Evolutionary conservation across 1,140 invertebrate species (phyloP).

Genomic region (Aphidius gifuensis): DNA sequence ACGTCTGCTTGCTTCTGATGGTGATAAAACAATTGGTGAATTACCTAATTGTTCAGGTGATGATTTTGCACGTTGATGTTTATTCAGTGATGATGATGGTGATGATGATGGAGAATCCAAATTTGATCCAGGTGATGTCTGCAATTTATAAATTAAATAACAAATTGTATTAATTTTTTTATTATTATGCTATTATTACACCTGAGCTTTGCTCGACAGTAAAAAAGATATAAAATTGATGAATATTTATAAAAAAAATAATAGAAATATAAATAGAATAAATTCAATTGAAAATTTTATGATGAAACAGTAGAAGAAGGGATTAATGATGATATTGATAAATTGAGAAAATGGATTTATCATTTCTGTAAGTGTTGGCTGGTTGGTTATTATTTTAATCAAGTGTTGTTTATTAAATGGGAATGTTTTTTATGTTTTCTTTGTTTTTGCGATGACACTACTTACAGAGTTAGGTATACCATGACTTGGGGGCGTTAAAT

Average conservation of each 20-base stretch:
- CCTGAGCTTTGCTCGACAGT: too few relatives aligned
- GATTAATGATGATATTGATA: too few relatives aligned
- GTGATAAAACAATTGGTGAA: conserved; percentile 38
- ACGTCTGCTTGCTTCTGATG: conserved; percentile 53
- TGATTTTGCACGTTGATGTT: conserved; percentile 69
- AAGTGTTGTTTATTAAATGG: neutral
- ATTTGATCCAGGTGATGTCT: conserved; percentile 50
- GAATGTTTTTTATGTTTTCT: neutral
- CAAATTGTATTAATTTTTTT: neutral
- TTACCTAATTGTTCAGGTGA: conserved; percentile 64
- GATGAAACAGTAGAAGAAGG: neutral
- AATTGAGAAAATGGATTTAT: too few relatives aligned
- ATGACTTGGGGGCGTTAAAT: conserved; percentile 56
- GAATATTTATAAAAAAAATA: neutral
- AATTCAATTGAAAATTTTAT: neutral
- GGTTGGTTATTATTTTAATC: neutral
- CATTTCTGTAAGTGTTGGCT: neutral
- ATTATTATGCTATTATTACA: too few relatives aligned
- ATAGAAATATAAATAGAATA: neutral
- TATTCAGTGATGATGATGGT: conserved; percentile 38
- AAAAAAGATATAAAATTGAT: too few relatives aligned
- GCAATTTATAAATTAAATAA: conserved; percentile 22
- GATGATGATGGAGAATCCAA: conserved; percentile 35
- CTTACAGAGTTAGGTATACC: conserved; percentile 56
- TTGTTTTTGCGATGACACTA: conserved; percentile 32